Conservation (phyloP, 2,797 vertebrate genomes). For the Schizothorax lantsangensis region DNA sequence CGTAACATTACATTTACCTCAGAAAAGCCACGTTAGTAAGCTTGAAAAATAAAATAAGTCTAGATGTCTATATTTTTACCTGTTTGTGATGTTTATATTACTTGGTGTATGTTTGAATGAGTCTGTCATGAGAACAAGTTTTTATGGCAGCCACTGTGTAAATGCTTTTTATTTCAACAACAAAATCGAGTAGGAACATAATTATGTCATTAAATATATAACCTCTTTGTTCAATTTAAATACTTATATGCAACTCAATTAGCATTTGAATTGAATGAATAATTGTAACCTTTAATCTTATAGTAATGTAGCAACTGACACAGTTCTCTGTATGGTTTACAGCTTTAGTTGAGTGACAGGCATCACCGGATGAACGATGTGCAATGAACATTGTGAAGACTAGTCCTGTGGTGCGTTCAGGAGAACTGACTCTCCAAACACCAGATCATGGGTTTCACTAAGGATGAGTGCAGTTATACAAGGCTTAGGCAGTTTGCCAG, state of each 20-base stretch:
- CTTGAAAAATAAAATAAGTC: too few species aligned
- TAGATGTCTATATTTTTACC: too few species aligned
- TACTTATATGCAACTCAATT: background rate
- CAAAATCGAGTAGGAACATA: background rate
- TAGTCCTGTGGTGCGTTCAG: background rate
- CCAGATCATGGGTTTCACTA: background rate
- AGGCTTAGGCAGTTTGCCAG: constrained; percentile 14
- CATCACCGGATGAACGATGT: background rate
- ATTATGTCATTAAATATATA: background rate
- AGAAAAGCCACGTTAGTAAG: background rate
- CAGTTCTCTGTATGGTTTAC: background rate
- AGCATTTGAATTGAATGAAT: background rate
- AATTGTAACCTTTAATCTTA: background rate
- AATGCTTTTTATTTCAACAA: background rate
- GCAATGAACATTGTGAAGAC: background rate
- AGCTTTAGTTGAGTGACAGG: background rate
- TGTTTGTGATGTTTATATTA: background rate
- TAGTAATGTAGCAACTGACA: background rate
- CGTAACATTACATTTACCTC: background rate
- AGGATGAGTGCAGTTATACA: constrained; percentile 17
- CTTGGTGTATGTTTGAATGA: background rate
- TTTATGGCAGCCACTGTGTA: background rate
- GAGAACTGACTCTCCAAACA: background rate
- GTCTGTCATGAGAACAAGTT: background rate
- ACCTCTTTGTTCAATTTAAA: background rate